Evolutionary conservation across 1,140 invertebrate genomes (phyloP).

Genomic region (Megathymus violae): DNA sequence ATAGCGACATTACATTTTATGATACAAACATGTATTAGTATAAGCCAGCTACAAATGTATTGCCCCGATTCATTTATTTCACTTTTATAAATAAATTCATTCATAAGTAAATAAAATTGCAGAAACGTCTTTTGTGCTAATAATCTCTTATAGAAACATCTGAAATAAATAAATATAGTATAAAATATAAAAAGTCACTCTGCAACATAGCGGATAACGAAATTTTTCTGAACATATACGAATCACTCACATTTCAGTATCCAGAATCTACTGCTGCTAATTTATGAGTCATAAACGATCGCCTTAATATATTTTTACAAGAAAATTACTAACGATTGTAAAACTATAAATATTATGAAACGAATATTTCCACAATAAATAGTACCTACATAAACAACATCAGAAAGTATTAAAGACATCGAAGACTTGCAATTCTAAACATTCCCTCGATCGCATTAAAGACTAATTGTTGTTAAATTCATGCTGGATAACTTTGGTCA

Average conservation of each 20-base stretch:
- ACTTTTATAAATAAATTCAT: conserved; percentile 67
- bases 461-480: conserved; percentile 66
- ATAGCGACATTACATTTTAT: conserved; percentile 39
- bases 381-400: conserved; percentile 68
- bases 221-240: conserved; percentile 35
- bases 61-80: conserved; percentile 56
- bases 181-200: conserved; percentile 46
- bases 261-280: conserved; percentile 37
- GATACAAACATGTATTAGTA: conserved; percentile 37
- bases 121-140: conserved; percentile 79
- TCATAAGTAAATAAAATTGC: conserved; percentile 69
- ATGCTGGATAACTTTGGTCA: conserved; percentile 71
- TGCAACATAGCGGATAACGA: conserved; percentile 42
- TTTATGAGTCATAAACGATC: conserved; percentile 42
- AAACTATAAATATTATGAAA: conserved; percentile 75
- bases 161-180: conserved; percentile 64
- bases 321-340: conserved; percentile 69
- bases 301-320: conserved; percentile 69
- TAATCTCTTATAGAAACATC: conserved; percentile 61
- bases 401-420: conserved; percentile 59
- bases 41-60: conserved; percentile 53
- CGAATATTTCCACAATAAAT: conserved; percentile 72
- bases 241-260: conserved; percentile 36
- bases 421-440: conserved; percentile 47
- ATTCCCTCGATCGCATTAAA: conserved; percentile 46